These are phyloP conservation scores for Luffia ferchaultella DNA, from an alignment of 2,888 invertebrate species.

Conservation along the genomic window DNA sequence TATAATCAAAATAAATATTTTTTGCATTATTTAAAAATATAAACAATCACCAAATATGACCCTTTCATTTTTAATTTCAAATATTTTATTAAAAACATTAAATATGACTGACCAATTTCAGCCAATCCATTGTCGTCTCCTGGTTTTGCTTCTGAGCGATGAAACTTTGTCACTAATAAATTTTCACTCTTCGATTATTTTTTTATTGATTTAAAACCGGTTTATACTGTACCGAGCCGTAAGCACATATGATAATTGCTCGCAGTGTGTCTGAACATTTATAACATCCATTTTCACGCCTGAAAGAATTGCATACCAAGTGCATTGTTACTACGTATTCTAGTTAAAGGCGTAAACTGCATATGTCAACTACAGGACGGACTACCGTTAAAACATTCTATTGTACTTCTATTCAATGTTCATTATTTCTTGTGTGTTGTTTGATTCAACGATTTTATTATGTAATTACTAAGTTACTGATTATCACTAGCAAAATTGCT, in stretches of 20 bases:
- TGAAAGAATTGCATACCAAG: conserved; percentile 34
- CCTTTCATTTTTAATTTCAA: neutral
- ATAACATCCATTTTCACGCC: conserved; percentile 67
- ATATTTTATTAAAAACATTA: neutral
- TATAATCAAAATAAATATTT: neutral
- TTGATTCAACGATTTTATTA: too few species aligned
- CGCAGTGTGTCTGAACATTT: conserved; percentile 49
- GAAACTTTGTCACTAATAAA: too few species aligned
- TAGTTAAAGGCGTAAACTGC: too few species aligned
- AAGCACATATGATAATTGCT: conserved; percentile 57
- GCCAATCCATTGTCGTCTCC: conserved; percentile 55
- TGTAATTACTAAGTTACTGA: too few species aligned
- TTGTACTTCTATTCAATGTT: too few species aligned
- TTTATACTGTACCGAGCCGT: conserved; percentile 45
- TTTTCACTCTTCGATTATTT: conserved; percentile 17
- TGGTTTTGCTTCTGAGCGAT: too few species aligned
- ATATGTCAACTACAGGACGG: conserved; percentile 24
- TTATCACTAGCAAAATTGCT: too few species aligned
- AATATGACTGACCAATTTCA: conserved; percentile 55
- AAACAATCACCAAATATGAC: too few species aligned
- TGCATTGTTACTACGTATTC: too few species aligned
- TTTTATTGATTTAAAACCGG: conserved; percentile 25
- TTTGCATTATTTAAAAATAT: neutral
- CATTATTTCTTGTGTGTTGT: too few species aligned
- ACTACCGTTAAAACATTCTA: too few species aligned